A percentile compares a stretch with the other conserved stretches of the same genome.
Conservation (phyloP, 2,888 invertebrate species). For the Cephus rjabovi region DNA sequence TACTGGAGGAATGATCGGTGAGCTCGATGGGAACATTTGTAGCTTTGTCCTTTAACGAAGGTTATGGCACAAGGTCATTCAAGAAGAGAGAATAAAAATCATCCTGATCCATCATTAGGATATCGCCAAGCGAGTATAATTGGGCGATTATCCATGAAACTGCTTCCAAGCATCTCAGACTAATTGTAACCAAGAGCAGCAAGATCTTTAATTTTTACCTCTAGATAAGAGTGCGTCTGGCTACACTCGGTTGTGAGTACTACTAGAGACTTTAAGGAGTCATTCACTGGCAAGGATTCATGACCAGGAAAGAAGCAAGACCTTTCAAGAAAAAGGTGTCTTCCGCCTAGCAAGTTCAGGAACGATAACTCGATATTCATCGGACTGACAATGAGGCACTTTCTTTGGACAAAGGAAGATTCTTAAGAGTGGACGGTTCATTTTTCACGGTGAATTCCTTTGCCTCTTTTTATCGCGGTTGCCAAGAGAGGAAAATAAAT, state of each 20-base stretch:
- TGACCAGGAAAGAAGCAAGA: not conserved
- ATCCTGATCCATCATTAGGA: not conserved
- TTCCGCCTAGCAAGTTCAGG: not conserved
- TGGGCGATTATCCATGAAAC: conserved; percentile 1
- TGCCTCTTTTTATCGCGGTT: not conserved
- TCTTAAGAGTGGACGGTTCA: not conserved
- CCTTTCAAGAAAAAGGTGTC: not conserved
- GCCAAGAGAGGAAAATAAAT: conserved; percentile 26
- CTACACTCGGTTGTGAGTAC: not conserved
- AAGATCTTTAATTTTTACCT: not conserved
- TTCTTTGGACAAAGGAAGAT: not conserved
- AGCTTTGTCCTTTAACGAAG: not conserved
- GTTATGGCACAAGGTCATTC: not conserved
- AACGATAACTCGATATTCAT: not conserved
- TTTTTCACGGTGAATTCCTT: not conserved
- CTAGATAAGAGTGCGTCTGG: not conserved
- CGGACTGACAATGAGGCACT: not conserved
- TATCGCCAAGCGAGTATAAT: not conserved
- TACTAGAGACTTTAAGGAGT: not conserved
- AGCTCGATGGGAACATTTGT: not conserved
- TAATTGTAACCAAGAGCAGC: not conserved
- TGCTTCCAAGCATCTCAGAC: not conserved
- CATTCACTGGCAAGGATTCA: not conserved
- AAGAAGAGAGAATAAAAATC: not conserved
- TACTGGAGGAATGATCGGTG: not conserved